phyloP scores from a whole-genome alignment of 2,113 vertebrate genomes.

The Corythornis cristatus region DNA sequence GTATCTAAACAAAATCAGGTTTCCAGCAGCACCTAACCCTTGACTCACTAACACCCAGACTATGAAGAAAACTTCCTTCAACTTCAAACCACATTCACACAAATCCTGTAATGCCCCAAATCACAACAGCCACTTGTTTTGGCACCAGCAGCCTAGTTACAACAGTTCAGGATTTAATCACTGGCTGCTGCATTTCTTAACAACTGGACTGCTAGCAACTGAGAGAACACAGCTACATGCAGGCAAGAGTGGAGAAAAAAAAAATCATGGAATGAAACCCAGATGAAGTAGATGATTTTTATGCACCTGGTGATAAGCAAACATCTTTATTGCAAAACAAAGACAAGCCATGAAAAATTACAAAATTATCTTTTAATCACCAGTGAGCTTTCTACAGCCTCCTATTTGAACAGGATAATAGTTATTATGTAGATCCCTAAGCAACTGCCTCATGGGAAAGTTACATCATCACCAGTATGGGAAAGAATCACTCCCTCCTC shows the following conservation, averaged over 20 bases:
- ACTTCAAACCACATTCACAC: background rate
- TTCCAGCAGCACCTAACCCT: slow-evolving; percentile 12
- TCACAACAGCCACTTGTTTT: slow-evolving; percentile 39
- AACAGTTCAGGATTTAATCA: slow-evolving; percentile 27
- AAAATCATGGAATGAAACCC: slow-evolving; percentile 44
- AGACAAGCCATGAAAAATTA: slow-evolving; percentile 66
- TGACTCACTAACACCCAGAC: background rate
- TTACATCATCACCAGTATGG: slow-evolving; percentile 74
- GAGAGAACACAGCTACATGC: background rate
- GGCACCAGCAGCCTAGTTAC: background rate
- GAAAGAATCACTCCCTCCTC: slow-evolving; percentile 32
- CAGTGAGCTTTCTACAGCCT: slow-evolving; percentile 53
- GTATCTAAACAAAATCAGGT: background rate
- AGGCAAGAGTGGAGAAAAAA: background rate
- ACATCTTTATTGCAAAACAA: slow-evolving; percentile 63
- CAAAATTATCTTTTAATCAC: slow-evolving; percentile 68
- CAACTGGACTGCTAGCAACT: background rate
- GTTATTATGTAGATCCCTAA: slow-evolving; percentile 65
- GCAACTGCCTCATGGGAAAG: slow-evolving; percentile 64
- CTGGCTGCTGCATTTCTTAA: slow-evolving; percentile 18
- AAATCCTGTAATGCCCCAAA: slow-evolving; percentile 6
- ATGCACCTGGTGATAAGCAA: slow-evolving; percentile 62
- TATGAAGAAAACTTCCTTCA: slow-evolving; percentile 8
- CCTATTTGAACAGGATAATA: slow-evolving; percentile 65
- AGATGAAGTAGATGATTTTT: slow-evolving; percentile 63